Conservation (phyloP, 2,113 vertebrate genomes). For the Merops nubicus region DNA sequence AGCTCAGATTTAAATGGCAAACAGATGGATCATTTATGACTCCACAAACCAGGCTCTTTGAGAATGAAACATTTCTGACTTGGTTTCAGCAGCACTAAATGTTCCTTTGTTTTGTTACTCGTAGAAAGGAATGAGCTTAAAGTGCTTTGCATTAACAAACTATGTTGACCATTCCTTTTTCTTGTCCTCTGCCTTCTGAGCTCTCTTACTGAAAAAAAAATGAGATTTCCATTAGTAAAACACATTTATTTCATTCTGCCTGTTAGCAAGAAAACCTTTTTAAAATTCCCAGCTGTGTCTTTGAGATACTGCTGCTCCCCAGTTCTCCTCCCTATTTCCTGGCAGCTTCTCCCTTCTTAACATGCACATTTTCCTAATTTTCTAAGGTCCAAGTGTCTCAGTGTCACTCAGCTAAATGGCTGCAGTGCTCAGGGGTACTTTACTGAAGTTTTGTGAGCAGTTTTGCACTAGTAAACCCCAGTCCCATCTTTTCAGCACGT, state of each 20-base stretch:
- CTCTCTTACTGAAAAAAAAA: neutral
- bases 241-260: neutral
- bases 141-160: neutral
- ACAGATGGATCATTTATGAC: neutral
- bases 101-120: neutral
- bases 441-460: neutral
- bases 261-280: neutral
- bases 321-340: neutral
- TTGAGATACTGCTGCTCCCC: neutral
- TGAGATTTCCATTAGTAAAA: slow-evolving; percentile 9
- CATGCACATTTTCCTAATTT: neutral
- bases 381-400: neutral
- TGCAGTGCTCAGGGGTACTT: neutral
- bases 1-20: neutral
- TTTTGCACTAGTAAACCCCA: neutral
- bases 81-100: neutral
- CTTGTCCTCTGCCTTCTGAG: neutral
- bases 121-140: neutral
- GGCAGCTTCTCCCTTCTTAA: neutral
- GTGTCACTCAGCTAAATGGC: neutral
- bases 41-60: neutral
- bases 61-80: neutral
- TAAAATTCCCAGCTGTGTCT: neutral
- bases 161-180: neutral
- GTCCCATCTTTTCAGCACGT: neutral